Conservation (phyloP, 2,113 vertebrate genomes). For the Campylomormyrus numenius region DNA sequence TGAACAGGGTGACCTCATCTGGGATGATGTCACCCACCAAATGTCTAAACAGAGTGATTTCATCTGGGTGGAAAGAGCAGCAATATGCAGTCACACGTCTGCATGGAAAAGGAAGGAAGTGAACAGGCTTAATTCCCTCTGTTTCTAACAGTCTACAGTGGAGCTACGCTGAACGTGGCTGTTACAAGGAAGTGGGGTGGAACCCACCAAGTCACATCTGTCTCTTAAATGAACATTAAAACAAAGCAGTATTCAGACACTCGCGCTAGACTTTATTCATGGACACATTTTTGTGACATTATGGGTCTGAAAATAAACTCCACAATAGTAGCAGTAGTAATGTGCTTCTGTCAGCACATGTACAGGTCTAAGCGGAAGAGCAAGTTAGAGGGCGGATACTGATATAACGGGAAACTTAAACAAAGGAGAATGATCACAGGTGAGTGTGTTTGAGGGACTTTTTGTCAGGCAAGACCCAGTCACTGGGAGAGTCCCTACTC, state of each 20-base stretch:
- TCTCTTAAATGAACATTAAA: background rate
- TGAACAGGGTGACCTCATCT: slow-evolving; percentile 68
- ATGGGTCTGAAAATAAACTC: background rate
- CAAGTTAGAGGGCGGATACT: background rate
- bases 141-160: background rate
- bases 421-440: background rate
- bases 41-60: slow-evolving; percentile 56
- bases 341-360: background rate
- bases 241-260: background rate
- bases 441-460: background rate
- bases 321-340: background rate
- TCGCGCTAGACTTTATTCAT: background rate
- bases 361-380: background rate
- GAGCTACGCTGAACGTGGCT: background rate
- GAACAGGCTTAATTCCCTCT: background rate
- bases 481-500: background rate
- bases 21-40: slow-evolving; percentile 68
- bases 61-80: slow-evolving; percentile 50
- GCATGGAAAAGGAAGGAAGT: background rate
- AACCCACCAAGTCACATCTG: background rate
- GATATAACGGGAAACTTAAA: background rate
- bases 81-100: background rate
- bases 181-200: background rate
- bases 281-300: background rate
- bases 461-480: background rate